Base-by-base conservation (phyloP, 64 coral and sea anemone species). In the Montipora sp. region DNA sequence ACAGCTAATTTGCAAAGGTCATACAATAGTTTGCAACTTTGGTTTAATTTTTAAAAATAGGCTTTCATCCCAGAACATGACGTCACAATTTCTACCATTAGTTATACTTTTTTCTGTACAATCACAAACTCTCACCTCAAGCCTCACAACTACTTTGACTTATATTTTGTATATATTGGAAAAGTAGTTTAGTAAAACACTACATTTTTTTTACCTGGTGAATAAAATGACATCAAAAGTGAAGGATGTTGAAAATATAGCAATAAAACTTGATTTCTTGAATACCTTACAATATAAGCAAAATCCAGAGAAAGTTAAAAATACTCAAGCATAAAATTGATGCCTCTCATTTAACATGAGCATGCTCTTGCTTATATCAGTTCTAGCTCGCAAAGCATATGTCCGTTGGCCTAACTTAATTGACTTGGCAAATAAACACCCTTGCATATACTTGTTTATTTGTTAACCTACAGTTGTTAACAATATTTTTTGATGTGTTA, bases 191-290 rank as follows among this genome's bases (percentile, higher is more conserved):
- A 48, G 77, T 0, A 79, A 79, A 73, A 73, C 20, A 73, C 20
- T 73, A 27, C 69, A 18, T n/a, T 51, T 79, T 19, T 79, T 79
- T 79, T 51, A 79, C 16, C 77, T 55, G 77, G 47, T 47, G 48
- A 45, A 79, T 79, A 14, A 79, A 79, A 51, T 55, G 46, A 51
- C 3, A 79, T 79, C 77, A 79, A 79, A 79, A 79, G 49, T 79
- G 77, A 79, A 79, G 46, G 77, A 51, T 79, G 46, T 79, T 20
- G 48, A 73, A 79, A 79, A 79, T 79, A 53, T 11, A 79, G n/a
- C 77, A 79, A 79, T 73, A 73, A 73, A 0, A 23, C 77, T 51
- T 51, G 77, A 79, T 55, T 79, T 79, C 77, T 79, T 79, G 77
- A 50, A 79, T 79, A 79, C 48, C 77, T 51, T 79, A 57, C 46